Evolutionary conservation across 2,113 vertebrate species (phyloP), one percentile per base, ranked within the genome.

Genomic region (Vombatus ursinus): DNA sequence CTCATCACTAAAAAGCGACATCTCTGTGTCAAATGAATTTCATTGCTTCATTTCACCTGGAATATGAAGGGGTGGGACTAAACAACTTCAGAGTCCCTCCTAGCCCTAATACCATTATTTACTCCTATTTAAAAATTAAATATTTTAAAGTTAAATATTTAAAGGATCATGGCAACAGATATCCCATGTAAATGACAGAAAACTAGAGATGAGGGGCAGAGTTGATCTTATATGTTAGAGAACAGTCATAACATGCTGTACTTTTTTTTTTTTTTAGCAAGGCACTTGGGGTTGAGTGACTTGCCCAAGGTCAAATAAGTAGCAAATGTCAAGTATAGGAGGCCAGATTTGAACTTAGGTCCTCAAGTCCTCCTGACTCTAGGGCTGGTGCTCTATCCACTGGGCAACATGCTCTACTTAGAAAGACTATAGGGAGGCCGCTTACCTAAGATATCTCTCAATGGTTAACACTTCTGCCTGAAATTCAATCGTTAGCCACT

Each of bases 141-240:
- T 61, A 92, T 28, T 49, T 90, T 92, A 93, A 52, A 50, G 26
- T 91, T 10, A 93, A 92, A 61, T 94, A 77, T 92, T 92, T 93
- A 0, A 0, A 91, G 31, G 47, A 8, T 52, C 25, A 84, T 89
- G 54, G 44, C 50, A 90, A 68, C 52, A 92, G 3, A 44, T 23
- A 90, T 91, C 22, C 1, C 24, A 89, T 48, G 52, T 12, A 92
- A 9, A 25, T 90, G 6, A 52, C 94, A 77, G 44, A 52, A 52
- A 50, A 50, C 1, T 11, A 92, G 23, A 92, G 50, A 37, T 49
- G 19, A n/a, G 51, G 0, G 14, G 50, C 10, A 19, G 48, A 49
- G 50, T 44, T 52, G 31, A 23, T 91, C 50, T 96, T 91, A 90
- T 1, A 49, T 0, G 0, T 23, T 0, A 51, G 9, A 57, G 26